Base-by-base conservation (phyloP, 2,113 vertebrate species). In the Sterna hirundo region DNA sequence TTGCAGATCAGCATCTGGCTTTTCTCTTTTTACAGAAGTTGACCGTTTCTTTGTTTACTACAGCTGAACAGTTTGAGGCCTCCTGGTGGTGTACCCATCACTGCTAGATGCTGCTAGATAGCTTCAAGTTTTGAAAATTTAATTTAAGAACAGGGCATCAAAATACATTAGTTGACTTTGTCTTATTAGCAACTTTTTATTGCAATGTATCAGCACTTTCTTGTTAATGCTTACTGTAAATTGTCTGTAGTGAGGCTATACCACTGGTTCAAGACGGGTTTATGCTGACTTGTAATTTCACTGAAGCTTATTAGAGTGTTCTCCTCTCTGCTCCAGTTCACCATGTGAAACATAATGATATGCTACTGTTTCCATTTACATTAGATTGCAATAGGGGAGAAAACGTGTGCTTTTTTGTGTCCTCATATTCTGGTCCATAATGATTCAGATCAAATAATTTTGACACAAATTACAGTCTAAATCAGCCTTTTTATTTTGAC, bases 171-270 rank as follows among this genome's bases (percentile, higher is more conserved):
- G 64, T 52, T 72, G 74, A n/a, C 36, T 86, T 91, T 23, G 15
- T 71, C 66, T 44, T 51, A 71, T 83, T 84, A 86, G 30, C 20
- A 47, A 88, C 38, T 77, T 91, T 87, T 85, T 88, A n/a, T 83
- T 86, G 51, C n/a, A 86, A 30, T 29, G 54, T n/a, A 60, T 96
- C 95, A 96, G 86, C 71, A 92, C 10, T 94, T 95, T 47, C 79
- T 79, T 70, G 21, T 71, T 93, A 90, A 94, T 90, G 20, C 52
- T 87, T 86, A 70, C 62, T 69, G 64, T 36, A 94, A 90, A 38
- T 60, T 86, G 32, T 55, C 66, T 58, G 6, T 14, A 90, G 64
- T 51, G 30, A 87, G 42, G 55, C 68, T 87, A 46, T 61, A 78
- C 83, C 40, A 79, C 71, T 71, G 79, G 47, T 62, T 95, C 34